These are phyloP conservation scores for Hippoglossus stenolepis DNA, from an alignment of 2,113 vertebrate genomes.

Conservation along the genomic window DNA sequence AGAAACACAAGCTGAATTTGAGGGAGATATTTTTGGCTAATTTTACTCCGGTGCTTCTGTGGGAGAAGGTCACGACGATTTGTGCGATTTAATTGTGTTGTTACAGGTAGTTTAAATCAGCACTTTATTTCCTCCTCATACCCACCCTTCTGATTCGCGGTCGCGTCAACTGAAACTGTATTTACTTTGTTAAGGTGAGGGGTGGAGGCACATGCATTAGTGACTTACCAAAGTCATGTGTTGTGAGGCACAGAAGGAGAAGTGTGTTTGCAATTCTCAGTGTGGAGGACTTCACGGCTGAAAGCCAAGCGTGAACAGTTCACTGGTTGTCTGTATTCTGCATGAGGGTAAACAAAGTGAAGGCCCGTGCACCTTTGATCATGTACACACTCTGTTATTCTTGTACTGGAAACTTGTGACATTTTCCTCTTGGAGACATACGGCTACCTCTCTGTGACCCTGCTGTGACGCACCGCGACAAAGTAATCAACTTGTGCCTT, in stretches of 20 bases:
- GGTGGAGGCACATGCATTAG: conserved; percentile 55
- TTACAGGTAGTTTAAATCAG: background rate
- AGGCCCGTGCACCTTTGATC: background rate
- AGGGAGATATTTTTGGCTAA: background rate
- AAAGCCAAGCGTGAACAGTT: conserved; percentile 5
- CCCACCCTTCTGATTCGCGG: background rate
- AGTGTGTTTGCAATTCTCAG: conserved; percentile 54
- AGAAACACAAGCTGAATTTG: background rate
- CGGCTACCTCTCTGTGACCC: background rate
- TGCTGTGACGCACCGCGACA: background rate
- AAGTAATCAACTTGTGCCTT: background rate
- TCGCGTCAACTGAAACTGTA: conserved; percentile 60
- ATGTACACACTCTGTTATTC: conserved; percentile 2
- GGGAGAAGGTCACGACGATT: background rate
- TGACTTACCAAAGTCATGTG: conserved; percentile 21
- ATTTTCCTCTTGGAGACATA: conserved; percentile 1
- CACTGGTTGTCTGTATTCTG: background rate
- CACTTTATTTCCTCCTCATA: background rate
- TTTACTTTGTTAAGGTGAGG: conserved; percentile 63
- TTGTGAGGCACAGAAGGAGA: conserved; percentile 29
- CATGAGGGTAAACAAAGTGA: background rate
- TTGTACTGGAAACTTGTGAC: conserved; percentile 27
- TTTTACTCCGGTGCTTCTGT: background rate
- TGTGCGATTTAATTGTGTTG: background rate
- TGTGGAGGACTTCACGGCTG: conserved; percentile 27